A percentile compares a stretch with the other conserved stretches of the same genome.
These are phyloP conservation scores for Rhodeus uyekii DNA, from an alignment of 2,797 vertebrate species.

Conservation along the genomic window DNA sequence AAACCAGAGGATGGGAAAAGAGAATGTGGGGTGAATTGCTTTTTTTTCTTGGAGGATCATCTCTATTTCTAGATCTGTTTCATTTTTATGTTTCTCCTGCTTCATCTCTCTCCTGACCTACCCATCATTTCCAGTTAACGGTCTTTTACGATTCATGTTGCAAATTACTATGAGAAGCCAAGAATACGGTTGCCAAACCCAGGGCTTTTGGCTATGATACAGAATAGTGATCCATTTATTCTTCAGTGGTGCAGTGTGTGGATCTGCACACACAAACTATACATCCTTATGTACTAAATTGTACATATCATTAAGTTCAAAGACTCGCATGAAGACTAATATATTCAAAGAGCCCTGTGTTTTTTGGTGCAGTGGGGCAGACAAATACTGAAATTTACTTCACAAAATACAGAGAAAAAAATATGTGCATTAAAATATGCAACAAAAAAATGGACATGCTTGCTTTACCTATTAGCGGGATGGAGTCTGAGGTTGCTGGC, in stretches of 20 bases:
- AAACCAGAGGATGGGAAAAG: slow-evolving; percentile 35
- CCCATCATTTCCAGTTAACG: slow-evolving; percentile 57
- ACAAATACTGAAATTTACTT: background rate
- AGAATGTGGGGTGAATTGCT: background rate
- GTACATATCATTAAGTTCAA: slow-evolving; percentile 26
- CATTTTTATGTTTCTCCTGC: slow-evolving; percentile 53
- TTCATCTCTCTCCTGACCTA: slow-evolving; percentile 41
- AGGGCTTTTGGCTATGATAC: slow-evolving; percentile 29
- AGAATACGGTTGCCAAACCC: slow-evolving; percentile 63
- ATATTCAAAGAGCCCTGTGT: background rate
- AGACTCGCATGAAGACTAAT: background rate
- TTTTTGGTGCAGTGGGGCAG: background rate
- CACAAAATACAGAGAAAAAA: background rate
- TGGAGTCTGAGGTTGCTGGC: slow-evolving; percentile 82
- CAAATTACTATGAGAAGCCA: slow-evolving; percentile 63
- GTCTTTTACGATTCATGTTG: slow-evolving; percentile 63
- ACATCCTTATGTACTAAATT: background rate
- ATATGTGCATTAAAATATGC: background rate
- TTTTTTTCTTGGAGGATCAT: background rate
- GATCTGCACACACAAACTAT: slow-evolving; percentile 3
- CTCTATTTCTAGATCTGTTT: slow-evolving; percentile 14
- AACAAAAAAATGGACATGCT: slow-evolving; percentile 26
- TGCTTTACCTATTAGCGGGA: slow-evolving; percentile 76
- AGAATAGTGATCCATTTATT: slow-evolving; percentile 40
- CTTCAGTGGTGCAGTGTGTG: slow-evolving; percentile 2